Evolutionary conservation across 1,140 invertebrate genomes (phyloP), one percentile per base, ranked within the genome.

Genomic region (Drosophila pseudoobscura): DNA sequence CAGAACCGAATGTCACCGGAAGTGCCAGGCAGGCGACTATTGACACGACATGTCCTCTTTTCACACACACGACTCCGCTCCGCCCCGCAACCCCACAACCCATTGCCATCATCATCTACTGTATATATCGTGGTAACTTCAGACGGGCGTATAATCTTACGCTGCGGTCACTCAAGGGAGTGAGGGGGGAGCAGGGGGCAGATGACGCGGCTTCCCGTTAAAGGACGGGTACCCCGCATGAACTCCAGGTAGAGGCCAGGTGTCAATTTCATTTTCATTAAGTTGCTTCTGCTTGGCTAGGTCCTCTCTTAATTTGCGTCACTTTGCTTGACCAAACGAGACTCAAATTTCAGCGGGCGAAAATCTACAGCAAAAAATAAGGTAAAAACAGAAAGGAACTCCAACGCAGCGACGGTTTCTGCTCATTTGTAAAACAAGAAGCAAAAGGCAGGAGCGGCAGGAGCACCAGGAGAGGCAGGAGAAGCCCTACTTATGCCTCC

Each of bases 221-320:
- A 39, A 13, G 35, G 35, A 5, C 35, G 4, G 35, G 35, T 39
- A 39, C 35, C 11, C 3, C 35, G 11, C 35, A 4, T 13, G 35
- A 39, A 39, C 35, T 26, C 31, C 54, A 73, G 78, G 64, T 82
- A 72, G 61, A 72, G 57, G 9, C 50, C 49, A 87, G 82, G 82
- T 87, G 82, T 87, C 82, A 87, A 87, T 87, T 87, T 88, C 82
- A 60, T 82, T 87, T 87, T 87, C 82, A 87, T 87, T 87, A 87
- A 87, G 83, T 82, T 87, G 65, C 78, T 88, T 87, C 69, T 78
- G 83, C 55, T 78, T 87, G 78, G 88, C 64, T 87, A 76, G 75
- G 39, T 56, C 43, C 66, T 75, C 50, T 76, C 76, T 85, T 85
- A 84, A 84, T 84, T 84, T 84, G 83, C 83, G 83, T 82, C 78